Evolutionary conservation across 2,797 vertebrate species (phyloP), one percentile per base, ranked within the genome.

Genomic region (Coregonus suidteri): DNA sequence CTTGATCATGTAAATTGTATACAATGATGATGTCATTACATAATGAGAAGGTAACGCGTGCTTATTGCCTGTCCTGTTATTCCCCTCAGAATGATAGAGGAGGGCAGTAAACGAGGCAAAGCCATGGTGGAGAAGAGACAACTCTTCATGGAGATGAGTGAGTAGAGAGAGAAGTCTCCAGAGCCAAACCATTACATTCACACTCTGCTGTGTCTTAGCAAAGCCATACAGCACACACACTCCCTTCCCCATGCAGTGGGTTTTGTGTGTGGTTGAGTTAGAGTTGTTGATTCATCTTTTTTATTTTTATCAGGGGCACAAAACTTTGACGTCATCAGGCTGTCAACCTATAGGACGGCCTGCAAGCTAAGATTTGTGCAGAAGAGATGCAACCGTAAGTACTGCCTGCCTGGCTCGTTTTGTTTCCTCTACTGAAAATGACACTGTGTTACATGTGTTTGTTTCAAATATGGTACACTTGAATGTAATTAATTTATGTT

Each of bases 121-220:
- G 96, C 96, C 79, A 97, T 95, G 96, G 97, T 98, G 64, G 98
- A 99, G 94, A 99, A 99, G 95, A 96, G 98, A 54, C 98, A 99
- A 94, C 97, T 99, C 91, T 99, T 99, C 94, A 97, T 99, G 96
- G 98, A 99, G 81, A 98, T 99, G 97, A 98, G 98, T 99, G 93
- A 97, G 98, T 97, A 82, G 41, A 80, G 75, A 66, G 80, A 82
- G 76, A 82, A 83, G 83, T 82, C 54, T 84, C 81, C 35, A 30
- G 7, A 4, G 47, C 18, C 20, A 25, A 79, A 79, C 25, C 81
- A 76, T 79, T 83, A 75, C 82, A 66, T 82, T 78, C 74, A 67
- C 9, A 31, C 73, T 25, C 35, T 4, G n/a, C 35, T 47, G 30
- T 25, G 20, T 64, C 20, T 13, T 64, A 25, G 59, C 59, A 9